Evolutionary conservation across 2,888 invertebrate species (phyloP).

Genomic region (Hetaerina titia): DNA sequence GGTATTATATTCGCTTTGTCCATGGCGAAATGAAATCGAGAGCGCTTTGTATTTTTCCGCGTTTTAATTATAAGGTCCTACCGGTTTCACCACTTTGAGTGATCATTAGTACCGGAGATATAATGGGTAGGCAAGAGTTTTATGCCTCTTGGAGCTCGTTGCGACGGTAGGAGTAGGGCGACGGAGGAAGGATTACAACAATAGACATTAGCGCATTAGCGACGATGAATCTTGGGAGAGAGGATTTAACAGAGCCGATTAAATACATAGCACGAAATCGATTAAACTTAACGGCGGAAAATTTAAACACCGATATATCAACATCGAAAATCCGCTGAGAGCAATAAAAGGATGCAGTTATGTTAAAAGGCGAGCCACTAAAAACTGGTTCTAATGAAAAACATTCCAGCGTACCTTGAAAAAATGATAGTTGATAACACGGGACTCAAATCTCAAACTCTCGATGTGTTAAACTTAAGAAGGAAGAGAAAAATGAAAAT

Average conservation of each 20-base stretch:
- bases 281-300: conserved; percentile 30
- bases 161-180: neutral
- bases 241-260: neutral
- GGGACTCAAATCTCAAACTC: neutral
- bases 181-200: neutral
- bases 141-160: neutral
- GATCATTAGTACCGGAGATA: neutral
- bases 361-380: neutral
- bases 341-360: conserved; percentile 6
- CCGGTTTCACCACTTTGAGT: conserved; percentile 20
- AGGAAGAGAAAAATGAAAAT: too few relatives aligned
- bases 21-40: conserved; percentile 27
- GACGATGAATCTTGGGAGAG: neutral
- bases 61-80: neutral
- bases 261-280: conserved; percentile 35
- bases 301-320: conserved; percentile 21
- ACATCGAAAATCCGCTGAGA: conserved; percentile 29
- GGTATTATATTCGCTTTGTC: neutral
- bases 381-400: conserved; percentile 5
- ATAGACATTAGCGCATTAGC: conserved; percentile 27
- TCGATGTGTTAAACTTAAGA: too few relatives aligned
- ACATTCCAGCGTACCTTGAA: neutral
- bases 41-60: conserved; percentile 30
- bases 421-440: neutral
- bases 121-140: neutral